Evolutionary conservation across 2,797 vertebrate species (phyloP).

Genomic region (Harpagifer antarcticus): DNA sequence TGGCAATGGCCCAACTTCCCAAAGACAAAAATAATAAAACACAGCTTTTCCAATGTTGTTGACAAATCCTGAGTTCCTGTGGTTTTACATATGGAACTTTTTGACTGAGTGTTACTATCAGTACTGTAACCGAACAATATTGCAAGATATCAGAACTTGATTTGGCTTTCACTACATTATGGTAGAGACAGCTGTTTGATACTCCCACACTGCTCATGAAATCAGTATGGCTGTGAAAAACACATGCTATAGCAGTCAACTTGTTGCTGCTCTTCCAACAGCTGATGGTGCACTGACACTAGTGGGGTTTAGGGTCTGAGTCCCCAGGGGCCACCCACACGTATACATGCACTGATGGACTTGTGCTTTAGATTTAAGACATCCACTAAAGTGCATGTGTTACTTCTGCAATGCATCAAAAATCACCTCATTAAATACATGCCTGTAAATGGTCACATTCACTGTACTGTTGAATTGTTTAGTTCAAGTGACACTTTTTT

Average conservation of each 20-base stretch:
- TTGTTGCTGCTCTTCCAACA: slow-evolving; percentile 25
- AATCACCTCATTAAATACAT: slow-evolving; percentile 1
- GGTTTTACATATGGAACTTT: slow-evolving; percentile 64
- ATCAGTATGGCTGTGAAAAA: slow-evolving; percentile 36
- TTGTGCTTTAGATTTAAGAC: slow-evolving; percentile 32
- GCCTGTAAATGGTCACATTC: neutral
- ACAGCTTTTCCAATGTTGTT: slow-evolving; percentile 63
- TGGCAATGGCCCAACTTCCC: slow-evolving; percentile 42
- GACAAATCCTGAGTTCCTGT: slow-evolving; percentile 73
- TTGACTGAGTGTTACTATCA: slow-evolving; percentile 79
- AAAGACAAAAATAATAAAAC: slow-evolving; percentile 33
- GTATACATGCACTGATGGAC: slow-evolving; percentile 15
- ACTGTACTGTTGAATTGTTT: neutral
- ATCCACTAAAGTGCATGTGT: neutral
- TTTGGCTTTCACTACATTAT: slow-evolving; percentile 51
- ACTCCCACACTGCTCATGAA: slow-evolving; percentile 69
- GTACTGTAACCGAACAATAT: slow-evolving; percentile 50
- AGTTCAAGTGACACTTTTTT: neutral
- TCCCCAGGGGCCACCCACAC: slow-evolving; percentile 38
- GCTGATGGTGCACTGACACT: slow-evolving; percentile 27
- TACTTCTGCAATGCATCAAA: neutral
- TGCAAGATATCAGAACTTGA: slow-evolving; percentile 43
- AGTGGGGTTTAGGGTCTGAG: slow-evolving; percentile 32
- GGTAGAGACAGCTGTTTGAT: slow-evolving; percentile 69
- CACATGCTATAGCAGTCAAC: slow-evolving; percentile 8